Conservation (phyloP, 1,140 invertebrate species). For the Prorops nasuta region DNA sequence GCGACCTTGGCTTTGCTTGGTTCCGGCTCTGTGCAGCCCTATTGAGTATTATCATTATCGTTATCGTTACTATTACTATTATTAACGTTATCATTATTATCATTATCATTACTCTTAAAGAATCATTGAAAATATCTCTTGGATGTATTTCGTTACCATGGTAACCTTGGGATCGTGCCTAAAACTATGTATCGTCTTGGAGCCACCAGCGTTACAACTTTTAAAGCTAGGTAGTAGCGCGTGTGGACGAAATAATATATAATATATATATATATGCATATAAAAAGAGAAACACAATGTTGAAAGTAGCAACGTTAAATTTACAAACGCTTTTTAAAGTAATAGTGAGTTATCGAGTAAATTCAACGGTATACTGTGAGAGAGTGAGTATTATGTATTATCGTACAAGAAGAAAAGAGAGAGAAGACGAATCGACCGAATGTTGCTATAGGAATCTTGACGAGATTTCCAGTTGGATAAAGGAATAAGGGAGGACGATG, state of each 20-base stretch:
- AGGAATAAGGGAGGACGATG: no score
- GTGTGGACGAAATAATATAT: constrained; percentile 8
- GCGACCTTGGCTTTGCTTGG: constrained; percentile 8
- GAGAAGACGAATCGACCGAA: no score
- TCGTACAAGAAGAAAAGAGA: no score
- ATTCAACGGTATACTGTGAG: no score
- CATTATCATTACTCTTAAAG: constrained; percentile 1
- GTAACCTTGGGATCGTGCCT: constrained; percentile 28
- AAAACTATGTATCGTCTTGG: neutral
- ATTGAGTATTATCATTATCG: constrained; percentile 18
- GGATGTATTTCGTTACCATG: constrained; percentile 31
- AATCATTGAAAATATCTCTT: constrained; percentile 6
- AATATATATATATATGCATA: neutral
- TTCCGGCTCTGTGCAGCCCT: constrained; percentile 9
- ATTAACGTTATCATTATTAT: neutral
- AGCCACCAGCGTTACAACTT: no score
- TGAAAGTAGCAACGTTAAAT: constrained; percentile 21
- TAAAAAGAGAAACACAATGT: neutral
- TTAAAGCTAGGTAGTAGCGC: constrained; percentile 21
- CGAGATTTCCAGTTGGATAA: no score
- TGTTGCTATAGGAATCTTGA: no score
- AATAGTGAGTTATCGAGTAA: no score
- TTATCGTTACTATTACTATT: neutral
- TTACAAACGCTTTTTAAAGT: constrained; percentile 9
- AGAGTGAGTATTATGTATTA: no score